Base-by-base conservation (phyloP, 2,797 vertebrate species). In the Sebastes nivosus region DNA sequence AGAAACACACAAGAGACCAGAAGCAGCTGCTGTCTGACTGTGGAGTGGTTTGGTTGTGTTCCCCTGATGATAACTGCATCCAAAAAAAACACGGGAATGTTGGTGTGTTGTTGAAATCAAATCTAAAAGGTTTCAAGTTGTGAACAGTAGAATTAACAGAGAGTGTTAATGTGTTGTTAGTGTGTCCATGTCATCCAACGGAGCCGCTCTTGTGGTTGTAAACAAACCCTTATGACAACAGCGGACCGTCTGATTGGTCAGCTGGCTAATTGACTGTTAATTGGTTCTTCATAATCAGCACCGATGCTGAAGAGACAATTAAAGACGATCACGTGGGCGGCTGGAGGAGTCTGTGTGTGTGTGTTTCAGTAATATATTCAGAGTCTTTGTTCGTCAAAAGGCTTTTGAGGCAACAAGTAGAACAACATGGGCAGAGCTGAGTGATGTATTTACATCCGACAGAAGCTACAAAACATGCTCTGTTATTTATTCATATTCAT, bases 351-450 rank as follows among this genome's bases (percentile, higher is more conserved):
- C 54, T 57, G 38, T 29, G 65, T 54, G 69, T 50, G 67, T 13
- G 38, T 67, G 73, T 70, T 32, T 58, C 54, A 63, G 5, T 89
- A 87, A 89, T 91, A 63, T 77, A 90, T 88, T 80, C 87, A 83
- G 79, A 38, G 59, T 69, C 81, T 89, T 91, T 86, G 87, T 92
- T 83, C 72, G 36, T 85, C 27, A 80, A 89, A 79, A 88, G 76
- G 80, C 73, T 85, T 80, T 88, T 52, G 68, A 88, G 67, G 25
- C 27, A 76, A 61, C 70, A 84, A 86, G 77, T 75, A 79, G 81
- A 69, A 65, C 58, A 84, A 77, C 77, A 36, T 13, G 32, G 50
- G 20, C 72, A 5, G n/a, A 86, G 59, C 61, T 58, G 81, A 77
- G 74, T 36, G 77, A 71, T 54, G 76, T 73, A 34, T 66, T 72